Conservation (phyloP, 2,113 vertebrate genomes). For the Lophura nycthemera region DNA sequence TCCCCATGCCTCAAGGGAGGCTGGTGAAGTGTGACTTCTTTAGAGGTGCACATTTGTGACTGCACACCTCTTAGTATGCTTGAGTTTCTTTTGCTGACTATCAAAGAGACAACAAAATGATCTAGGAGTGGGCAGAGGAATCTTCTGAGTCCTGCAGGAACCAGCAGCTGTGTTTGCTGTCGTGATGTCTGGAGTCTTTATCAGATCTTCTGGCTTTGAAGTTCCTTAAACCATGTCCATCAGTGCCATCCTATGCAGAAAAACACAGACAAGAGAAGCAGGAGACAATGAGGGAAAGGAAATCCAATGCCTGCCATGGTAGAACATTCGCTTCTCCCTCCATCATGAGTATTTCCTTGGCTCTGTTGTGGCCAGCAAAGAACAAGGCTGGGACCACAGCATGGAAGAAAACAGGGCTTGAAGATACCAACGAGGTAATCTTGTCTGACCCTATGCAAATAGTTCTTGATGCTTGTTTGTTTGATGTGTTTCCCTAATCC, state of each 20-base stretch:
- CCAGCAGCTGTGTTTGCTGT: background rate
- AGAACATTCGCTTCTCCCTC: background rate
- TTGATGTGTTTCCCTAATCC: conserved; percentile 9
- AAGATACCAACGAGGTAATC: background rate
- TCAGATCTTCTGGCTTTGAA: background rate
- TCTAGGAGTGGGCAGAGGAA: background rate
- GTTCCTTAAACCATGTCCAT: background rate
- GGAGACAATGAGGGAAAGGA: background rate
- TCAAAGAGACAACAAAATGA: background rate
- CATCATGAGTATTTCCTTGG: too few species aligned
- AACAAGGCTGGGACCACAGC: background rate
- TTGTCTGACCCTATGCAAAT: background rate
- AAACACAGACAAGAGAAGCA: background rate
- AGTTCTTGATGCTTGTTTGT: background rate
- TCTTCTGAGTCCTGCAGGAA: background rate
- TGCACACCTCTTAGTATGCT: background rate
- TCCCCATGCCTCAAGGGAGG: background rate
- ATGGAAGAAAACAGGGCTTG: background rate
- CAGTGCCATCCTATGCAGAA: background rate
- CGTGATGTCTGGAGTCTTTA: background rate
- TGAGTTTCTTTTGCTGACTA: background rate
- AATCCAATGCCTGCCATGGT: background rate
- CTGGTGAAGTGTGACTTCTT: background rate
- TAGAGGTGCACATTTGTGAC: rapidly evolving
- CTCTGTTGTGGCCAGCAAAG: rapidly evolving